A percentile compares a stretch with the other conserved stretches of the same genome.
These are phyloP conservation scores for Calliopum simillimum DNA, from an alignment of 2,888 invertebrate species.

Conservation along the genomic window DNA sequence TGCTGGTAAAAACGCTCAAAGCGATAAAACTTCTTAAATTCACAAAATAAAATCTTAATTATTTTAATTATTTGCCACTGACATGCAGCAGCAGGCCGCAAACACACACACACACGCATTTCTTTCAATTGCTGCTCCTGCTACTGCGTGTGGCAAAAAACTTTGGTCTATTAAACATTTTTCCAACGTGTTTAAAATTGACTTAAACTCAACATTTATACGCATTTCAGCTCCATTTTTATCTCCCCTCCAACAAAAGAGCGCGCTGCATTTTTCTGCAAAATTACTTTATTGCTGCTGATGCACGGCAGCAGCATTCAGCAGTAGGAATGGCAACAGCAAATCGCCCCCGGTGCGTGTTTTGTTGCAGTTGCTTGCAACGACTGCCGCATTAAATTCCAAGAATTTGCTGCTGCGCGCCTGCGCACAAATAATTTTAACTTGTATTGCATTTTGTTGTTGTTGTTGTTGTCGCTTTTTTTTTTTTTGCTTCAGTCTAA, in stretches of 20 bases:
- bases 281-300: conserved; percentile 35
- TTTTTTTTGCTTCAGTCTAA: conserved; percentile 30
- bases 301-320: conserved; percentile 4
- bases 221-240: neutral
- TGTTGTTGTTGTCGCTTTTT: neutral
- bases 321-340: too few relatives aligned
- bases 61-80: neutral
- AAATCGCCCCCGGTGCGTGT: conserved; percentile 16
- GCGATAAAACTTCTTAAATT: too few relatives aligned
- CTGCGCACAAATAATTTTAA: conserved; percentile 30
- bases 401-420: conserved; percentile 24
- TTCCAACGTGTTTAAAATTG: neutral
- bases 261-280: conserved; percentile 11
- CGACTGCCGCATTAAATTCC: conserved; percentile 15
- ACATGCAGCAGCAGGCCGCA: conserved; percentile 22
- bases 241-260: neutral
- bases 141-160: conserved; percentile 20
- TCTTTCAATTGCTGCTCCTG: neutral
- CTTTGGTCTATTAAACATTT: neutral
- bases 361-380: neutral
- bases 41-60: too few relatives aligned
- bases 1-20: too few relatives aligned
- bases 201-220: conserved; percentile 3
- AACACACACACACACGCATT: too few relatives aligned
- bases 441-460: conserved; percentile 30